Conservation (phyloP, 2,113 vertebrate species). For the Seriola rivoliana region DNA sequence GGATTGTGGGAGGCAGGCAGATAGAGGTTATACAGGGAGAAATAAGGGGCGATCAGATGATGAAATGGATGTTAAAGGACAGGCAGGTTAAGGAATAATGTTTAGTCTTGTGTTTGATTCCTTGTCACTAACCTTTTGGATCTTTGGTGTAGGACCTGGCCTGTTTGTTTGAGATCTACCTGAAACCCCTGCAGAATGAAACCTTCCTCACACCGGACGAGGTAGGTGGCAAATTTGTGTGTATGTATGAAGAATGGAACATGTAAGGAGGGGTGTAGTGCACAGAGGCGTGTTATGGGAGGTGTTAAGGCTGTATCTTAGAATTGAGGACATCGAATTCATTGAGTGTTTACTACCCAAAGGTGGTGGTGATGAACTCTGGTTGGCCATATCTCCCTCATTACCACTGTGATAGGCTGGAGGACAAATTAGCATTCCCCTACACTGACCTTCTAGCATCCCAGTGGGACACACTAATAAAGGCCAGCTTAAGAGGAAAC, state of each 20-base stretch:
- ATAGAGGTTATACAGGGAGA: constrained; percentile 48
- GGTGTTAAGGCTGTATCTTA: neutral
- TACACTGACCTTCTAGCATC: constrained; percentile 49
- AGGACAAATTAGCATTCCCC: constrained; percentile 68
- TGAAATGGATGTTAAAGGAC: constrained; percentile 34
- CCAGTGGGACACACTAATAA: constrained; percentile 43
- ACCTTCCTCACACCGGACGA: constrained; percentile 96
- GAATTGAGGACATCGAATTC: constrained; percentile 14
- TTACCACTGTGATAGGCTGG: constrained; percentile 46
- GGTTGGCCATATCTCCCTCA: constrained; percentile 50
- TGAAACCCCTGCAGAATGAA: constrained; percentile 96
- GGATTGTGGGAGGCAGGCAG: constrained; percentile 22
- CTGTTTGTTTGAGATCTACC: constrained; percentile 94
- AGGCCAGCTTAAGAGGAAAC: constrained; percentile 32
- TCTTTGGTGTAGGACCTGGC: constrained; percentile 88
- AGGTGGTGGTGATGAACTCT: constrained; percentile 48
- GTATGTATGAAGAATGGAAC: constrained; percentile 51
- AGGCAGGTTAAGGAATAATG: neutral
- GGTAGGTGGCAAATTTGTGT: constrained; percentile 79
- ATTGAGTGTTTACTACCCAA: constrained; percentile 59
- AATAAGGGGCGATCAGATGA: constrained; percentile 30
- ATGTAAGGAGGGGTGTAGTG: neutral
- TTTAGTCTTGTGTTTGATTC: constrained; percentile 8
- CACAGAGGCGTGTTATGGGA: neutral
- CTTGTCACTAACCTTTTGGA: constrained; percentile 29